Conservation (phyloP, 2,113 vertebrate genomes). For the Leptobrachium leishanense region DNA sequence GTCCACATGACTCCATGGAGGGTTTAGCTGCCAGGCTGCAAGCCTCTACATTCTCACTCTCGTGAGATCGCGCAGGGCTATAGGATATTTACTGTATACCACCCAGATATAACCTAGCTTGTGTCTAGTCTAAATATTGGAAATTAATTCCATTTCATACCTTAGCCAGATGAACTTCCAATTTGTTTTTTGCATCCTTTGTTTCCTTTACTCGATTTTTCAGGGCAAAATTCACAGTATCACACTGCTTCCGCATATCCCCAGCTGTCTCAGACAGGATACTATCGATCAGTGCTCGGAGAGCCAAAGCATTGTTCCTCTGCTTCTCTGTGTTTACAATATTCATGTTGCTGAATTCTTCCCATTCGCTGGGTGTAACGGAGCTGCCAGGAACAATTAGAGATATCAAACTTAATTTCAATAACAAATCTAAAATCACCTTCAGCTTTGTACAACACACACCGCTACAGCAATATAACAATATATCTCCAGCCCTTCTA, state of each 20-base stretch:
- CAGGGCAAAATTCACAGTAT: conserved; percentile 67
- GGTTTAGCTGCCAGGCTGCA: no score
- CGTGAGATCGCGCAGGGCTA: no score
- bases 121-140: no score
- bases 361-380: conserved; percentile 80
- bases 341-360: conserved; percentile 75
- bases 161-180: conserved; percentile 79
- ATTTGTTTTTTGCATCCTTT: conserved; percentile 74
- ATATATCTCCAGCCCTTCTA: no score
- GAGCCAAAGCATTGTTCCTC: conserved; percentile 72
- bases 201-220: conserved; percentile 69
- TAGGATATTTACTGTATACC: no score
- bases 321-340: conserved; percentile 82
- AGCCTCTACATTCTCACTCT: no score
- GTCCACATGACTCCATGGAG: no score
- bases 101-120: no score
- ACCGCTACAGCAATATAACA: no score
- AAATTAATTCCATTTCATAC: conserved; percentile 53
- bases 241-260: conserved; percentile 72
- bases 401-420: neutral
- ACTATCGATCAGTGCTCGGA: conserved; percentile 73
- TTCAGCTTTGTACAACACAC: no score
- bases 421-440: no score
- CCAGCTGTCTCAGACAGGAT: conserved; percentile 76
- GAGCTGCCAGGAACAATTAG: conserved; percentile 48